Base-by-base conservation (phyloP, 2,797 vertebrate genomes). In the Eidolon dupreanum region DNA sequence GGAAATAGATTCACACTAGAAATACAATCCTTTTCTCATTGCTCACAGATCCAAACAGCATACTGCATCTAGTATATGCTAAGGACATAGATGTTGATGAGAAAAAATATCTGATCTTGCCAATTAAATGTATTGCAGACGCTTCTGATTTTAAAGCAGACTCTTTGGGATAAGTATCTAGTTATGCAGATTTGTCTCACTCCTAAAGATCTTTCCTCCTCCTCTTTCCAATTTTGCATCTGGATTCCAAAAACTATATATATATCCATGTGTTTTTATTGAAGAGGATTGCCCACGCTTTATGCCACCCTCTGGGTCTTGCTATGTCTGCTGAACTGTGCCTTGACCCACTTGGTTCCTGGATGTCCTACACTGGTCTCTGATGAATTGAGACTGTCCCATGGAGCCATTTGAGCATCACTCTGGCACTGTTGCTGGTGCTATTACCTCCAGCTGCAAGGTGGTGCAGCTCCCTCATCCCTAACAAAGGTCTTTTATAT, bases 81-180 rank as follows among this genome's bases (percentile, higher is more conserved):
- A 71, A 70, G 11, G 20, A 46, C 79, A 66, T 22, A 10, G 15
- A 4, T 73, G 15, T 31, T 57, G 49, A 65, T 79, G 43, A 26
- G 31, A 26, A 66, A 66, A 92, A 86, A 82, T 51, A 66, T 7
- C 28, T 79, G 43, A 85, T 55, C 59, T 49, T 92, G 65, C 43
- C 81, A 74, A 66, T 88, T 26, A 70, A 83, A 71, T 36, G 38
- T 83, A 49, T 36, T 66, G 17, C 19, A 87, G 38, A 71, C 4
- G 49, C 7, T 81, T 59, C 19, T 70, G 51, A 96, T 61, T 81
- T 92, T 71, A 87, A 96, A 87, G 41, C 33, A 66, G 19, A 10
- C 6, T 83, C 33, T 51, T 65, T 88, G 28, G 22, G 33, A 41
- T 24, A 88, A 85, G 3, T 85, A 55, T 26, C 78, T 51, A 81